Conservation (phyloP, 2,888 invertebrate genomes). For the Drosophila nr. perissopoda region DNA sequence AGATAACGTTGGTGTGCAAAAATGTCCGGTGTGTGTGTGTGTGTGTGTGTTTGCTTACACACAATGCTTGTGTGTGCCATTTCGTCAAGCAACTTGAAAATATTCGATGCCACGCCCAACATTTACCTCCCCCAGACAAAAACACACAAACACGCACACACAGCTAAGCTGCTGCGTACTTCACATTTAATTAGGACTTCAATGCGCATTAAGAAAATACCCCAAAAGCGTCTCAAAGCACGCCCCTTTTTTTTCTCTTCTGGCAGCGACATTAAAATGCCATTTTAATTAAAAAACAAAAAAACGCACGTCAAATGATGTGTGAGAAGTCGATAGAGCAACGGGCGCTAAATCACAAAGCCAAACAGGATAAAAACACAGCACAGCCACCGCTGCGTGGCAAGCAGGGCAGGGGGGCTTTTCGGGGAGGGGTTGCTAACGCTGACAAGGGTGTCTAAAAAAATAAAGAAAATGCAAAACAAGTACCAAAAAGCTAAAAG, state of each 20-base stretch:
- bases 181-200: conserved; percentile 73
- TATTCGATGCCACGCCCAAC: conserved; percentile 53
- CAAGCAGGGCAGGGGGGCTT: neutral
- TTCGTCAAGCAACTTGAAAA: conserved; percentile 50
- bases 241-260: conserved; percentile 45
- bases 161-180: conserved; percentile 66
- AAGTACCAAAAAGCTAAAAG: conserved; percentile 15
- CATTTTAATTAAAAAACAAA: conserved; percentile 71
- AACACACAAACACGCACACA: neutral
- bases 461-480: conserved; percentile 54
- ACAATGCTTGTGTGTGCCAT: conserved; percentile 21
- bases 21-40: conserved; percentile 28
- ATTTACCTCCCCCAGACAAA: neutral
- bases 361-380: conserved; percentile 65
- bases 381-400: conserved; percentile 1
- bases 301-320: conserved; percentile 65
- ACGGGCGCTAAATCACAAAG: conserved; percentile 72
- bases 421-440: neutral
- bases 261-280: conserved; percentile 62
- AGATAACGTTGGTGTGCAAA: conserved; percentile 70
- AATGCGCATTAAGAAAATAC: conserved; percentile 75
- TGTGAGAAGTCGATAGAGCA: conserved; percentile 80
- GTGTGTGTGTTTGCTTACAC: neutral
- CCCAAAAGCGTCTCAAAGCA: conserved; percentile 58
- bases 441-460: conserved; percentile 57